Evolutionary conservation across 2,888 invertebrate species (phyloP), one percentile per base, ranked within the genome.

Genomic region (Aphrophora alni): DNA sequence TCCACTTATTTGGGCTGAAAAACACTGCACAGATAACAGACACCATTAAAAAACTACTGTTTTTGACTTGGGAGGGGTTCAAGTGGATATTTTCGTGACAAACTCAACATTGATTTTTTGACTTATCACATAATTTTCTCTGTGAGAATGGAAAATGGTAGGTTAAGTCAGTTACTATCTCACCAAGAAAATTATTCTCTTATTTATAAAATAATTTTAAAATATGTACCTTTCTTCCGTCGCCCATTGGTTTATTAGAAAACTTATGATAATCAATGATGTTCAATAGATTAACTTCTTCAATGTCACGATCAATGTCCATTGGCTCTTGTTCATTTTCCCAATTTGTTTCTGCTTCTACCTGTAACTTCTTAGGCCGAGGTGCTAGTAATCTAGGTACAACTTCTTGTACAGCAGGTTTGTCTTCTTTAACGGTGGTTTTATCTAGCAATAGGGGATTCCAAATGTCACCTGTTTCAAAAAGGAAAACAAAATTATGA

Each of bases 241-340:
- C 59, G 12, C n/a, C 21, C 59, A 59, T 59, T 21, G 21, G n/a
- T 59, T 59, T 59, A 2, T 4, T 7, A 4, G 21, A 3, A 59
- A 59, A 59, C 14, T 59, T 59, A 81, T 91, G 91, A 87, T 93
- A 95, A 85, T 94, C 93, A 82, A 93, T 92, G 1, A 95, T 88
- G 85, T 95, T 95, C 85, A 94, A 91, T 0, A 92, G 87, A 5
- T 92, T 93, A 0, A 92, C 89, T 0, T 88, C 85, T 0, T 91
- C 89, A 0, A 93, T 84, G 84, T 92, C 89, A 7, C 92, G 90
- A 14, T 91, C 91, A n/a, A 95, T 89, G 87, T 95, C 93, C 0
- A 91, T 87, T 0, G 95, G 95, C 85, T 95, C 94, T 80, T 91
- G 89, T 38, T 88, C 87, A 70, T 87, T 88, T 38, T 87, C 85